These are phyloP conservation scores for Suillia variegata DNA, from an alignment of 2,888 invertebrate species.

Conservation along the genomic window DNA sequence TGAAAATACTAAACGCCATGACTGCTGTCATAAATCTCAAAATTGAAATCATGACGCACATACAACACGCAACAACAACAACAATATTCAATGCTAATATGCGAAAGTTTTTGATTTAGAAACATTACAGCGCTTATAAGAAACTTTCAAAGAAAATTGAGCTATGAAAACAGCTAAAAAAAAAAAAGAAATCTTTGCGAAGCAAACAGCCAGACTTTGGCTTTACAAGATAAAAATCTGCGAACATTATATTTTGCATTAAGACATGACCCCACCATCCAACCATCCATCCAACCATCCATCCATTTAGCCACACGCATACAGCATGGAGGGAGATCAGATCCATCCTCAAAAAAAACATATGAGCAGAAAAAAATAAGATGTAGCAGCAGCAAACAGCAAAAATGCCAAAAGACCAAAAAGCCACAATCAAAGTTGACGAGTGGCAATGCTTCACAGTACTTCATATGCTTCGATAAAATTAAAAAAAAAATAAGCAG, in stretches of 20 bases:
- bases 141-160: background rate
- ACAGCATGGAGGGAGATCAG: background rate
- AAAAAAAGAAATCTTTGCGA: background rate
- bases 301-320: slow-evolving; percentile 3
- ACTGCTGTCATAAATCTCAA: slow-evolving; percentile 21
- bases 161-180: background rate
- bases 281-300: too few species aligned
- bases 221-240: slow-evolving; percentile 20
- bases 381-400: too few species aligned
- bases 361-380: too few species aligned
- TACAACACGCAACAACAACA: background rate
- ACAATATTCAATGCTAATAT: slow-evolving; percentile 24
- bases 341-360: background rate
- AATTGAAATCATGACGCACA: slow-evolving; percentile 22
- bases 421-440: background rate
- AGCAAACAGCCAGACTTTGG: background rate
- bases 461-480: too few species aligned
- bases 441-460: too few species aligned
- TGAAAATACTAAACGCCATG: background rate
- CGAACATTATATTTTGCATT: slow-evolving; percentile 10
- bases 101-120: slow-evolving; percentile 34
- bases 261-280: slow-evolving; percentile 1
- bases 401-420: too few species aligned
- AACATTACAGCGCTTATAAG: too few species aligned
- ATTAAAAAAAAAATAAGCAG: too few species aligned